Base-by-base conservation (phyloP, 2,113 vertebrate species). In the Misgurnus mizolepis region DNA sequence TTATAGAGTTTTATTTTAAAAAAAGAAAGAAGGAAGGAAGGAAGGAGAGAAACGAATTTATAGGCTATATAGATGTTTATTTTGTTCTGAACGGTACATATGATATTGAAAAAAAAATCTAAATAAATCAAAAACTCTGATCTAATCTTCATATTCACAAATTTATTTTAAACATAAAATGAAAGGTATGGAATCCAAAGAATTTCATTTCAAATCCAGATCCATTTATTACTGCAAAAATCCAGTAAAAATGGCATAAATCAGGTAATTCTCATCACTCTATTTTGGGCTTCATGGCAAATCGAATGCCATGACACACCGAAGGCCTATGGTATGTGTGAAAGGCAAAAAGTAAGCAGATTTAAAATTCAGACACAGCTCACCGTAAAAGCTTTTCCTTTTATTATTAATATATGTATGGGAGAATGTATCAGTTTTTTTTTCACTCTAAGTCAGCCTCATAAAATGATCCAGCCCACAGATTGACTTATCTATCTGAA, bases 401-500 rank as follows among this genome's bases (percentile, higher is more conserved):
- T 45, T 67, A 80, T 67, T 82, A 86, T 80, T 77, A 65, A 67
- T 79, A 62, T 80, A 85, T 80, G 89, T 62, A 64, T 76, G 83
- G 87, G 85, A 87, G 1, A 68, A 69, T 64, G 61, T 62, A 74
- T 84, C 72, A 77, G 78, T 70, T 9, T 60, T 81, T 27, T 50
- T 45, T 76, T 69, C 77, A 69, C 72, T 77, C 75, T 53, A 69
- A 76, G 78, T 7, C 87, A 80, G 72, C 82, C 85, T 84, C 86
- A 88, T 89, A 88, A 88, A 87, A 87, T 85, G 87, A 90, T 90
- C 88, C 84, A 64, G 89, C 67, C 86, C 85, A 87, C 85, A 91
- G 90, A 93, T 91, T 92, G 89, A 92, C 89, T 92, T 92, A 92
- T 92, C 89, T 93, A 87, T 87, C 90, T 90, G 90, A 91, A 93